phyloP scores from a whole-genome alignment of 2,113 vertebrate species.

The Notarius quadriscutis region DNA sequence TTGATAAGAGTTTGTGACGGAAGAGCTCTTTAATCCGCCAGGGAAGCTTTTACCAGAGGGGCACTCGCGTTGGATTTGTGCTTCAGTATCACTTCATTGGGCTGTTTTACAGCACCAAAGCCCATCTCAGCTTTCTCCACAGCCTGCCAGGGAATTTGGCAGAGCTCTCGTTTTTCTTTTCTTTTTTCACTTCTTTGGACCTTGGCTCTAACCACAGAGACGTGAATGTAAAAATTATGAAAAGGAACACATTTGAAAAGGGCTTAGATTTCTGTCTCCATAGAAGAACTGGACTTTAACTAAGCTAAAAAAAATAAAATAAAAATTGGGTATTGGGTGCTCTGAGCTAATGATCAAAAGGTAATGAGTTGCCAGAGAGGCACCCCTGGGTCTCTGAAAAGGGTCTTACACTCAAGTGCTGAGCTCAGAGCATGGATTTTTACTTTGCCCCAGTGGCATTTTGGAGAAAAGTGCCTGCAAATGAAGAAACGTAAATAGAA shows the following conservation, averaged over 20 bases:
- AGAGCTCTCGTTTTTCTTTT: conserved; percentile 33
- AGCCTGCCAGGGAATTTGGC: conserved; percentile 56
- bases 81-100: conserved; percentile 62
- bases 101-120: conserved; percentile 47
- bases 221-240: conserved; percentile 59
- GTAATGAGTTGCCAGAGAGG: background rate
- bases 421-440: background rate
- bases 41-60: conserved; percentile 67
- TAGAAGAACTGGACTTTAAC: conserved; percentile 35
- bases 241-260: conserved; percentile 64
- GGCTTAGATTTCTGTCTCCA: conserved; percentile 50
- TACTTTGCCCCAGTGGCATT: background rate
- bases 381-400: background rate
- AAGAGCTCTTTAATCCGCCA: conserved; percentile 73
- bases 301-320: conserved; percentile 17
- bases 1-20: conserved; percentile 72
- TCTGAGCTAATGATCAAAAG: background rate
- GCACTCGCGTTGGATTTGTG: conserved; percentile 66
- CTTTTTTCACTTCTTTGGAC: conserved; percentile 45
- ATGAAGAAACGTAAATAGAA: background rate
- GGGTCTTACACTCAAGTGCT: background rate
- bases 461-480: background rate
- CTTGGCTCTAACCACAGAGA: conserved; percentile 56
- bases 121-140: conserved; percentile 58
- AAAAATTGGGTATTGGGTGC: background rate